Percentiles rank a stretch among this genome's conserved stretches.
phyloP scores from a whole-genome alignment of 2,888 invertebrate species.

The Leptarthrus brevirostris region DNA sequence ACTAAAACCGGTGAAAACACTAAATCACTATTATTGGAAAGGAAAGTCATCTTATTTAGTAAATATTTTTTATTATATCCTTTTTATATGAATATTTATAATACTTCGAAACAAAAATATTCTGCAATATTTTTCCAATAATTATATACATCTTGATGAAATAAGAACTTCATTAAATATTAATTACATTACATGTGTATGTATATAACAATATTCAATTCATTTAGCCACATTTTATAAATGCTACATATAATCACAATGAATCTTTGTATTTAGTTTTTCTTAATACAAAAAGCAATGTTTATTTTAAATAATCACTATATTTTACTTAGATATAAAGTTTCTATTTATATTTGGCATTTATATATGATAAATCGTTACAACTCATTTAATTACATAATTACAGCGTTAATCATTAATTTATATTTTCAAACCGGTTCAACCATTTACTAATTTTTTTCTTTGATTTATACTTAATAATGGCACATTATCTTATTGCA shows the following conservation, averaged over 20 bases:
- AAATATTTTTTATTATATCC: slow-evolving; percentile 36
- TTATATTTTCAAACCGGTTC: slow-evolving; percentile 13
- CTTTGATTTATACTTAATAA: slow-evolving; percentile 59
- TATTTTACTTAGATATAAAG: slow-evolving; percentile 1
- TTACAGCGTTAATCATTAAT: slow-evolving; percentile 32
- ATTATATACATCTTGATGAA: slow-evolving; percentile 25
- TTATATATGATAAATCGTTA: slow-evolving; percentile 31
- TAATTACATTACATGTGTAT: slow-evolving; percentile 40
- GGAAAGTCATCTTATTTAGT: no score
- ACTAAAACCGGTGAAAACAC: no score
- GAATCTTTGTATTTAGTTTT: slow-evolving; percentile 38
- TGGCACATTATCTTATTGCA: slow-evolving; percentile 68
- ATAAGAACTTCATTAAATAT: slow-evolving; percentile 37
- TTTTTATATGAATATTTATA: slow-evolving; percentile 28
- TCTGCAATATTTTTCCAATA: slow-evolving; percentile 26
- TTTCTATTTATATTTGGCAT: slow-evolving; percentile 30
- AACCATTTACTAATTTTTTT: slow-evolving; percentile 26
- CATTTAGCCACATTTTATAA: slow-evolving; percentile 50
- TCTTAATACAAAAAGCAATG: slow-evolving; percentile 30
- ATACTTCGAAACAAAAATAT: slow-evolving; percentile 28
- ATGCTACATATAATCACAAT: slow-evolving; percentile 50
- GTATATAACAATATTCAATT: slow-evolving; percentile 43
- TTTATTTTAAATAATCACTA: not conserved
- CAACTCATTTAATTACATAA: slow-evolving; percentile 41
- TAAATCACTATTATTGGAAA: no score